These are phyloP conservation scores for Oxycera nigricornis DNA, from an alignment of 2,888 invertebrate species.

Conservation along the genomic window DNA sequence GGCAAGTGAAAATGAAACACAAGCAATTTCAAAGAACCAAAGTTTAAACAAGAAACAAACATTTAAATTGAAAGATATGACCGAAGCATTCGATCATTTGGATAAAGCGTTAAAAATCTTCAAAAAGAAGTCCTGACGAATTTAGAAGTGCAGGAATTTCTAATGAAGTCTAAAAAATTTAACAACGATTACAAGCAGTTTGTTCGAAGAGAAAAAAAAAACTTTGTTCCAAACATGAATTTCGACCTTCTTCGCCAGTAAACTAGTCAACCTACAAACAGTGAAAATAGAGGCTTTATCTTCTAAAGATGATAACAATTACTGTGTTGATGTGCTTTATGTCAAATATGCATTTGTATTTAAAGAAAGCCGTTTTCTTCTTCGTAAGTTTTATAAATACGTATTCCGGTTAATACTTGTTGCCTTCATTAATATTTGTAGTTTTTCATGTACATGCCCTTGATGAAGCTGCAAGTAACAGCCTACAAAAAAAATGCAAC, in stretches of 20 bases:
- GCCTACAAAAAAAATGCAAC: not conserved
- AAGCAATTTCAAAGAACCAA: conserved; percentile 17
- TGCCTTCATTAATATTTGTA: conserved; percentile 2
- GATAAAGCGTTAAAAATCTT: conserved; percentile 11
- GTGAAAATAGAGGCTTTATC: not conserved
- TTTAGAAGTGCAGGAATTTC: not conserved
- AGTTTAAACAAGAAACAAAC: conserved; percentile 14
- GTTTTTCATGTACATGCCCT: not conserved
- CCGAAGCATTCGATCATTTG: conserved; percentile 8
- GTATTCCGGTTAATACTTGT: conserved; percentile 7
- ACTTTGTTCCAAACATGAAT: not conserved
- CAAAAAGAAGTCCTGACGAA: not conserved
- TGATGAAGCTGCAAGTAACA: not conserved
- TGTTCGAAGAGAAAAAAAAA: not conserved
- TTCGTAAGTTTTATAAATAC: conserved; percentile 7
- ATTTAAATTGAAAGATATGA: not conserved
- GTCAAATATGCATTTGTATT: conserved; percentile 14
- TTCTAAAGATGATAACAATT: conserved; percentile 4
- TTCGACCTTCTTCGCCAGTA: not conserved
- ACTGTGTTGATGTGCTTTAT: conserved; percentile 1
- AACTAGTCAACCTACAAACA: not conserved
- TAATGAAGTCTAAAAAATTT: not conserved
- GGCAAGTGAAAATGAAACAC: conserved; percentile 27
- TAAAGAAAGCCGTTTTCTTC: not conserved
- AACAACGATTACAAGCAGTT: conserved; percentile 10